These are phyloP conservation scores for Oxyura jamaicensis DNA, from an alignment of 2,113 vertebrate species.

Conservation along the genomic window DNA sequence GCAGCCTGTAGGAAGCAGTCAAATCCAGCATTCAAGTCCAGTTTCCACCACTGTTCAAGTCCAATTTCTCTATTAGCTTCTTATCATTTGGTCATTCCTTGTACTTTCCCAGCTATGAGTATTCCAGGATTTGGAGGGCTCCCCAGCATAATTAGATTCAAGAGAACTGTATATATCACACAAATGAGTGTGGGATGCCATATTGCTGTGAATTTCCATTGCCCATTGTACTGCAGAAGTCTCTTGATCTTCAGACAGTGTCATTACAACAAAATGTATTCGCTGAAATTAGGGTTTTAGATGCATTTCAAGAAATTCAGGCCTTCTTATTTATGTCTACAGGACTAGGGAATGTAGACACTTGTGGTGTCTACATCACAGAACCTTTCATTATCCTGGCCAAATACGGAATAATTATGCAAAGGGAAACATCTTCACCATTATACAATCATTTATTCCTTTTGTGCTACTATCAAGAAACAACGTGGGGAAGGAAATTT, in stretches of 20 bases:
- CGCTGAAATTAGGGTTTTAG: not conserved
- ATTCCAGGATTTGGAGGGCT: not conserved
- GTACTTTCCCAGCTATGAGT: not conserved
- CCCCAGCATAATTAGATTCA: not conserved
- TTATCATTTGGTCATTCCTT: not conserved
- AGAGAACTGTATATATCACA: not conserved
- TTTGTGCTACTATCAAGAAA: not conserved
- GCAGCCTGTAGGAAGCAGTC: not conserved
- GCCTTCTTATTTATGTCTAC: not conserved
- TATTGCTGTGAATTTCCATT: not conserved
- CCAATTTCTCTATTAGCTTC: not conserved
- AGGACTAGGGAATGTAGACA: not conserved
- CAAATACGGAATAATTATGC: not conserved
- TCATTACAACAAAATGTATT: not conserved
- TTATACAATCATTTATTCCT: not conserved
- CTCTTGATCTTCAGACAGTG: not conserved
- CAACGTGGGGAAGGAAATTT: not conserved
- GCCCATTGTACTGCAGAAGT: not conserved
- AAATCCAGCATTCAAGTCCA: not conserved
- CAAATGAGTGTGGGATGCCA: not conserved
- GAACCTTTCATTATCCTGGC: not conserved
- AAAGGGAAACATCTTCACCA: not conserved
- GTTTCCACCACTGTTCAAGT: not conserved
- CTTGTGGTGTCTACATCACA: not conserved
- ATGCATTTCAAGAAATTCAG: not conserved